Evolutionary conservation across 2,888 invertebrate genomes (phyloP), one percentile per base, ranked within the genome.

Genomic region (Cheilosia pagana): DNA sequence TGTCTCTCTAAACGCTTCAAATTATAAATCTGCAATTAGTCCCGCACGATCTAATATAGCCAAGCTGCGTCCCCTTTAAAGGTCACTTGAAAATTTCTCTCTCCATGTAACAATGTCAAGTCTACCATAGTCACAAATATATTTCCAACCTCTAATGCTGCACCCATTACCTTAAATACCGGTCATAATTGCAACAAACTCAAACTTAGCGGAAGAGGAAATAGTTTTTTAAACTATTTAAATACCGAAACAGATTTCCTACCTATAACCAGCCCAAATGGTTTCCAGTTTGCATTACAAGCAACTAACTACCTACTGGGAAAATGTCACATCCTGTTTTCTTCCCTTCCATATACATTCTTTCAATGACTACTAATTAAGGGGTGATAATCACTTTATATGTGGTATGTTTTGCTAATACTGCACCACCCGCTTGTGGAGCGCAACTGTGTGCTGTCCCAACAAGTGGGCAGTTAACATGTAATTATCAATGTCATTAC

Each of bases 391-490:
- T 78, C 78, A 70, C 78, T 77, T 68, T 62, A 48, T 62, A 48
- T 62, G 77, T 62, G 48, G 53, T 25, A 67, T 77, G 71, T 70
- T 45, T 57, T 19, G 31, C 67, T 50, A 82, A 77, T 77, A 62
- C 53, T 52, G 50, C 41, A 65, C 62, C 52, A 31, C 48, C 43
- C 45, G 25, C 53, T 41, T 41, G 60, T 55, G 68, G 53, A 41
- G 7, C n/a, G 39, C 60, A 67, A 63, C 75, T 68, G 52, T 65
- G 28, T 23, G 48, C 43, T 52, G 60, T 41, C 65, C 72, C 74
- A 83, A 83, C 74, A 83, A 83, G 83, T 75, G 83, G 83, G 59
- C 78, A 83, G 83, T 83, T 83, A 83, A 79, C 83, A 74, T 79
- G 83, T 79, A 83, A 83, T 83, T 83, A 83, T 75, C 74, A 83